Percentiles rank a stretch among this genome's conserved stretches.
phyloP scores from a whole-genome alignment of 1,140 invertebrate genomes.

The Leucophenga varia region DNA sequence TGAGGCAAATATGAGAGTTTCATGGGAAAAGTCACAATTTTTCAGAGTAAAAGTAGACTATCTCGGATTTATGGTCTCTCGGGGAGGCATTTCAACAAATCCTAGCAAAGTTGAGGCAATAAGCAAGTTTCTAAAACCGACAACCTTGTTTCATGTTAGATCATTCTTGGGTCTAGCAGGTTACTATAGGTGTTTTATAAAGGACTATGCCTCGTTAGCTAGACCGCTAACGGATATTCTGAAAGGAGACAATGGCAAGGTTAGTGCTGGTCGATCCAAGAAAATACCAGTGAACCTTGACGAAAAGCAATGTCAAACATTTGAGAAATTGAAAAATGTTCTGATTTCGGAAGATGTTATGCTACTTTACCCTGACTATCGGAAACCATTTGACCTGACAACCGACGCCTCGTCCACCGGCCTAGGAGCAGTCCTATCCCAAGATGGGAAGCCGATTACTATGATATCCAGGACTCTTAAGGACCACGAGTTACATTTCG shows the following conservation, averaged over 20 bases:
- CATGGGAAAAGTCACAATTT: conserved; percentile 56
- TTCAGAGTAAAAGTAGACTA: conserved; percentile 28
- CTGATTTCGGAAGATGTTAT: conserved; percentile 54
- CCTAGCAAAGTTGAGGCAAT: conserved; percentile 24
- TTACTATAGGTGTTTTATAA: conserved; percentile 19
- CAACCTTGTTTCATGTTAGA: conserved; percentile 10
- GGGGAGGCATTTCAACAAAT: conserved; percentile 16
- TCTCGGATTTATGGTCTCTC: conserved; percentile 13
- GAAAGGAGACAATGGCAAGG: conserved; percentile 11
- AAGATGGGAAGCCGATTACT: conserved; percentile 23
- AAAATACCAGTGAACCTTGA: conserved; percentile 5
- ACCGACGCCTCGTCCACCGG: conserved; percentile 34
- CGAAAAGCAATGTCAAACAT: conserved; percentile 29
- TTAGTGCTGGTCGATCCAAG: conserved; percentile 8
- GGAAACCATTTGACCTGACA: conserved; percentile 37
- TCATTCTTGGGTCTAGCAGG: conserved; percentile 16
- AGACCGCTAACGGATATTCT: conserved; percentile 11
- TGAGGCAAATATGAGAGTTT: conserved; percentile 53
- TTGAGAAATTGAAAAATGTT: conserved; percentile 51
- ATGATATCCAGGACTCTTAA: conserved; percentile 15
- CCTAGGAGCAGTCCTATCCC: conserved; percentile 42
- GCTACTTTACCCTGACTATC: conserved; percentile 42
- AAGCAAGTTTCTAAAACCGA: conserved; percentile 11
- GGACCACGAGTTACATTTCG: conserved; percentile 5
- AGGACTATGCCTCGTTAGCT: conserved; percentile 13